Evolutionary conservation across 2,888 invertebrate species (phyloP).

Genomic region (Zele albiditarsus): DNA sequence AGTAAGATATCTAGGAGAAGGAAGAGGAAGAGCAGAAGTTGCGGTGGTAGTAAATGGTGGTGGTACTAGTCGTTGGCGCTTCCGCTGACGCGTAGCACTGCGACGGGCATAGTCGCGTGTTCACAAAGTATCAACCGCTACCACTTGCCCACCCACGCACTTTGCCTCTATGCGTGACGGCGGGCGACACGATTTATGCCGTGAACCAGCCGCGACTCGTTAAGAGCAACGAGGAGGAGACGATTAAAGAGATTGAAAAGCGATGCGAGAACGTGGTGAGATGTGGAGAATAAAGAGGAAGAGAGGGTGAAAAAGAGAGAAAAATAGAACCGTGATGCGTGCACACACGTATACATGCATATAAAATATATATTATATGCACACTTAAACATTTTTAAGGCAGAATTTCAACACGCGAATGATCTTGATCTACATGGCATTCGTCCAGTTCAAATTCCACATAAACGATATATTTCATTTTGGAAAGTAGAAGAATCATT

Average conservation of each 20-base stretch:
- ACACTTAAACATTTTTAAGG: not conserved
- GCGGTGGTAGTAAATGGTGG: not conserved
- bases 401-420: no score
- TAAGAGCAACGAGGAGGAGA: conserved; percentile 12
- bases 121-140: conserved; percentile 34
- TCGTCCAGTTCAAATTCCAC: no score
- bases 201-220: conserved; percentile 35
- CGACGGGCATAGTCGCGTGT: conserved; percentile 24
- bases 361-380: not conserved
- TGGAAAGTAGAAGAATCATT: no score
- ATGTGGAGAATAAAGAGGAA: conserved; percentile 8
- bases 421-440: no score
- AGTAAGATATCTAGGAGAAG: not conserved
- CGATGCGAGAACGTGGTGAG: no score
- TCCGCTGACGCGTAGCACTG: conserved; percentile 8
- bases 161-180: conserved; percentile 31
- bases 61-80: conserved; percentile 15
- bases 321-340: not conserved
- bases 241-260: conserved; percentile 3
- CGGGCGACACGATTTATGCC: conserved; percentile 40
- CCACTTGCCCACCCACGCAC: conserved; percentile 41
- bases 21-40: not conserved
- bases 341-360: not conserved
- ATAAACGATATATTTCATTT: no score
- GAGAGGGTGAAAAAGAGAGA: not conserved